A percentile compares a stretch with the other conserved stretches of the same genome.
These are phyloP conservation scores for Bathynomus jamesi DNA, from an alignment of 1,140 invertebrate species.

Conservation along the genomic window DNA sequence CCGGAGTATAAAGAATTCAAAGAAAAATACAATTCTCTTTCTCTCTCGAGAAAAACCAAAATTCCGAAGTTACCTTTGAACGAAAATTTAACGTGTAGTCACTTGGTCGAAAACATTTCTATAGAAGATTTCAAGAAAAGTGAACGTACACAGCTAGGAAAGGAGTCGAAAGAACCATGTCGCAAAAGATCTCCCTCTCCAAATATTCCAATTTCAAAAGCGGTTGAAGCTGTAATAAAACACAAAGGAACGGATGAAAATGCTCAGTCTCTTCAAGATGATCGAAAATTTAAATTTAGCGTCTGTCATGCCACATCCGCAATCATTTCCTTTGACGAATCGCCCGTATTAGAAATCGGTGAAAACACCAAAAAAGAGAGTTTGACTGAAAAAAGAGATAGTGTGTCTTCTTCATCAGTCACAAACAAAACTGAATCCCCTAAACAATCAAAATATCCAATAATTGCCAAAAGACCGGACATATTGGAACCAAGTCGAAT, in stretches of 20 bases:
- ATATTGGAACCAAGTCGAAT: too few species aligned
- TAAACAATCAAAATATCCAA: too few species aligned
- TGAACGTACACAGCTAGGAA: background rate
- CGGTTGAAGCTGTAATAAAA: background rate
- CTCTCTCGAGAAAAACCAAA: background rate
- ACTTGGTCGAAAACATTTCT: background rate
- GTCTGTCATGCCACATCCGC: background rate
- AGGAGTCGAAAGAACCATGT: background rate
- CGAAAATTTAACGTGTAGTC: background rate
- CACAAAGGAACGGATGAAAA: background rate
- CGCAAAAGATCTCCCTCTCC: background rate
- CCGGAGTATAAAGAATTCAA: background rate
- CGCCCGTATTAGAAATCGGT: background rate
- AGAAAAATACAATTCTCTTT: background rate
- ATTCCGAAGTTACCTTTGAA: background rate
- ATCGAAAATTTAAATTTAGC: background rate
- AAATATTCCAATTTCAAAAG: background rate
- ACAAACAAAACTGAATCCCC: too few species aligned
- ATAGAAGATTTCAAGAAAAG: background rate
- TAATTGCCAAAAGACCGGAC: too few species aligned
- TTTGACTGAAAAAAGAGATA: background rate
- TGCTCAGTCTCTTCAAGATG: background rate
- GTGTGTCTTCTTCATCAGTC: background rate
- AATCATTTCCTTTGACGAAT: background rate
- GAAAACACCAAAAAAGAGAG: background rate